Conservation (phyloP, 2,888 invertebrate genomes). For the Crossocerus cetratus region DNA sequence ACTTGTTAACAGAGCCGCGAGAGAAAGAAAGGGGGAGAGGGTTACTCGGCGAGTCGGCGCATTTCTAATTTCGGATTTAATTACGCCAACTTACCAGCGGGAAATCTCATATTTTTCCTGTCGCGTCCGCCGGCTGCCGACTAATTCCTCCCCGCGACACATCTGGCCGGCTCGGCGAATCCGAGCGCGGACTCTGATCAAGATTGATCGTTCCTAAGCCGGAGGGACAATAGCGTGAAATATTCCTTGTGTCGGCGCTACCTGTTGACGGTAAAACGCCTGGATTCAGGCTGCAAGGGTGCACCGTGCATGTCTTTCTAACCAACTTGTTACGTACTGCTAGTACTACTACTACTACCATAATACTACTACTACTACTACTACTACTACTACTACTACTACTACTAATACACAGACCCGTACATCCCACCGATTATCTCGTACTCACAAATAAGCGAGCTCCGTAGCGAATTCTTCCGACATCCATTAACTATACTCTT, state of each 20-base stretch:
- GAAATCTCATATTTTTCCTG: background rate
- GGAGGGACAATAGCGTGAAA: conserved; percentile 22
- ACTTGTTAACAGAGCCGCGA: background rate
- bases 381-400: too few relatives aligned
- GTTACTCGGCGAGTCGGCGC: background rate
- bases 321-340: conserved; percentile 49
- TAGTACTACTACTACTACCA: too few relatives aligned
- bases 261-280: conserved; percentile 33
- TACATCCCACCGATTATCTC: conserved; percentile 51
- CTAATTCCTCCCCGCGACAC: too few relatives aligned
- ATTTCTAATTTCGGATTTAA: background rate
- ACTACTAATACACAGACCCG: conserved; percentile 15
- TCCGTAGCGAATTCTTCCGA: too few relatives aligned
- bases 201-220: conserved; percentile 30
- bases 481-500: too few relatives aligned
- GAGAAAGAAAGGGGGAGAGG: background rate
- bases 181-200: background rate
- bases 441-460: conserved; percentile 25
- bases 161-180: background rate
- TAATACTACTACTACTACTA: too few relatives aligned
- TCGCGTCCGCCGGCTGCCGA: background rate
- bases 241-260: conserved; percentile 31
- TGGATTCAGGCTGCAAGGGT: conserved; percentile 39
- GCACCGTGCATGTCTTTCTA: conserved; percentile 52
- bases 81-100: background rate